Percentiles rank a stretch among this genome's conserved stretches.
These are phyloP conservation scores for Lissocephala sabroskyi DNA, from an alignment of 2,888 invertebrate genomes.

Conservation along the genomic window DNA sequence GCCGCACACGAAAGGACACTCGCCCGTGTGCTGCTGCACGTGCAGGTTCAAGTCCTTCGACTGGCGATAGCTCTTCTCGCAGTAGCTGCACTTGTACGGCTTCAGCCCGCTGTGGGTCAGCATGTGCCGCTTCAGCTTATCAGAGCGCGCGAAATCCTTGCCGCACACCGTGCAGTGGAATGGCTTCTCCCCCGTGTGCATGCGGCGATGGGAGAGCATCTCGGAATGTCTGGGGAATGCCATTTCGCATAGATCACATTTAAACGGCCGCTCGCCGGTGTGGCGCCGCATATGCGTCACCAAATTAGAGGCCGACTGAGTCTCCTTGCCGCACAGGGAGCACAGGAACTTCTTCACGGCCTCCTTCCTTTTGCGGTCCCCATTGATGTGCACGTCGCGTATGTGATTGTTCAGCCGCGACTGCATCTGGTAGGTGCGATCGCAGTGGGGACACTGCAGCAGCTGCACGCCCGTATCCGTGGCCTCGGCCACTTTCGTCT, in stretches of 20 bases:
- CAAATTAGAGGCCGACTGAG: conserved; percentile 75
- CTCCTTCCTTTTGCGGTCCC: conserved; percentile 3
- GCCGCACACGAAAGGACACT: conserved; percentile 18
- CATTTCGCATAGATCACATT: conserved; percentile 76
- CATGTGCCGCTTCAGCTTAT: conserved; percentile 75
- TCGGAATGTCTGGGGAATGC: conserved; percentile 76
- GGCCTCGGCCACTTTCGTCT: background rate
- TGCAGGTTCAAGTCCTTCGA: conserved; percentile 70
- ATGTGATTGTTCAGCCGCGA: conserved; percentile 19
- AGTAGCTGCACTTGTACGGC: conserved; percentile 75
- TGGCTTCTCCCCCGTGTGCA: conserved; percentile 76
- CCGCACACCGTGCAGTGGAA: conserved; percentile 52
- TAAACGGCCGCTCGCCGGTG: conserved; percentile 76
- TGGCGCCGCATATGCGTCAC: conserved; percentile 78
- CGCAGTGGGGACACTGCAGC: conserved; percentile 74
- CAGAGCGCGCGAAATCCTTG: conserved; percentile 74
- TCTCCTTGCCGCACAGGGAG: conserved; percentile 75
- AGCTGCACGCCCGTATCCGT: background rate
- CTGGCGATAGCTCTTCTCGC: conserved; percentile 75
- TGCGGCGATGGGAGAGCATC: conserved; percentile 74
- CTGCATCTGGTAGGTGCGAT: conserved; percentile 55
- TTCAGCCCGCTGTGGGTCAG: conserved; percentile 73
- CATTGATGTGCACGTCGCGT: conserved; percentile 5
- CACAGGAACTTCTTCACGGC: conserved; percentile 71
- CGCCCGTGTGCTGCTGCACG: background rate